Evolutionary conservation across 2,888 invertebrate species (phyloP), one percentile per base, ranked within the genome.

Genomic region (Drosophila niveifrons): DNA sequence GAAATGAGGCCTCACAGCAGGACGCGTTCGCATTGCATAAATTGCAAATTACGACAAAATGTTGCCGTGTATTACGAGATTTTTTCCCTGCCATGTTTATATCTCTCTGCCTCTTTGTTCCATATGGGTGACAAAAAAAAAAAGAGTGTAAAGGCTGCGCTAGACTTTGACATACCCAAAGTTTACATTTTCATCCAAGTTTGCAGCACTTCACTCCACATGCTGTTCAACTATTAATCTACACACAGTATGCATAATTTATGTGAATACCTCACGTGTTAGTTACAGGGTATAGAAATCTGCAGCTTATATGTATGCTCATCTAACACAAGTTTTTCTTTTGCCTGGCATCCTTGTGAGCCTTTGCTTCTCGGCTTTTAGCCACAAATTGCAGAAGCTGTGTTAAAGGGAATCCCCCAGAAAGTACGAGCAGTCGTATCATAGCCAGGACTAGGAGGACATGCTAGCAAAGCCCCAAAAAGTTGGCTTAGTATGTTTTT

Each of bases 41-140:
- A 82, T 64, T 71, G 83, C 78, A 68, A 68, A 75, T 79, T 71
- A 72, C 57, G 66, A 66, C 59, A 59, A 58, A 63, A 63, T 61
- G 73, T 57, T 36, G 43, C 44, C 64, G 36, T n/a, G 36, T n/a
- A 59, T 72, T 65, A 55, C 58, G 8, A 47, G 17, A 31, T 48
- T 46, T 17, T 55, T 66, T 55, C 31, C 31, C 51, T 63, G 53
- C 62, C 68, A 39, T 34, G 41, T 50, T 48, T 56, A 62, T 58
- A 62, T 58, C 52, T 39, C 52, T 39, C 18, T 46, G 3, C n/a
- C 28, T 8, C 18, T 48, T 29, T 66, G 56, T 43, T n/a, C 47
- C 50, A 44, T 47, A 44, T 15, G 41, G 18, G 10, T 11, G 41
- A 9, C 15, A 34, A 9, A 39, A n/a, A 51, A 18, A 41, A 17